phyloP scores from a whole-genome alignment of 2,113 vertebrate genomes.

The Lichenostomus cassidix region DNA sequence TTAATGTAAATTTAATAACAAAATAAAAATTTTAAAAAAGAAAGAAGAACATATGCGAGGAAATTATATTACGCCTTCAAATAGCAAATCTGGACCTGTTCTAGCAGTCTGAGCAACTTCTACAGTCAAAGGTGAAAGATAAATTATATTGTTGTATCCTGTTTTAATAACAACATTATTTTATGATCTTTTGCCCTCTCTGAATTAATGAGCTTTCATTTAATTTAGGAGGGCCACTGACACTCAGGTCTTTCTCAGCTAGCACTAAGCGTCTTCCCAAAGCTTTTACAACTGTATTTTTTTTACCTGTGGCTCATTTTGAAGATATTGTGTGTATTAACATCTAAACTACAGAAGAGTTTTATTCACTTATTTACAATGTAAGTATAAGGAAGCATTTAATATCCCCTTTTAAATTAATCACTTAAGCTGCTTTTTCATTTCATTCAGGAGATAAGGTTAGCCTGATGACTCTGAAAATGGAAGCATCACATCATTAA shows the following conservation, averaged over 20 bases:
- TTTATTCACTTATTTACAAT: neutral
- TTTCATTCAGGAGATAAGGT: neutral
- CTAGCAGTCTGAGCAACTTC: neutral
- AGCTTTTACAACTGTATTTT: neutral
- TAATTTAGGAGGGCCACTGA: neutral
- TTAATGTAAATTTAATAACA: neutral
- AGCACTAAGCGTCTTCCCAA: neutral
- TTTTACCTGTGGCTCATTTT: neutral
- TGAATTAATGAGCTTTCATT: neutral
- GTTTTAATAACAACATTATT: neutral
- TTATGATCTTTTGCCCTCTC: neutral
- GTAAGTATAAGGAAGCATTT: neutral
- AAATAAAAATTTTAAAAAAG: neutral
- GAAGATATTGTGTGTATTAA: neutral
- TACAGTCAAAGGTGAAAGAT: neutral
- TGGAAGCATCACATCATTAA: neutral
- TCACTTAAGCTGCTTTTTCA: neutral
- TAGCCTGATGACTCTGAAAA: neutral
- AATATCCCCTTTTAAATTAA: neutral
- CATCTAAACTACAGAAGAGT: neutral
- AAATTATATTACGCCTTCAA: neutral
- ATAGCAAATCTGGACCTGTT: neutral
- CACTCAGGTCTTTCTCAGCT: neutral
- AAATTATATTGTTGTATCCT: neutral
- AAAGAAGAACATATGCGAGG: neutral